Base-by-base conservation (phyloP, 2,113 vertebrate genomes). In the Salvator merianae region DNA sequence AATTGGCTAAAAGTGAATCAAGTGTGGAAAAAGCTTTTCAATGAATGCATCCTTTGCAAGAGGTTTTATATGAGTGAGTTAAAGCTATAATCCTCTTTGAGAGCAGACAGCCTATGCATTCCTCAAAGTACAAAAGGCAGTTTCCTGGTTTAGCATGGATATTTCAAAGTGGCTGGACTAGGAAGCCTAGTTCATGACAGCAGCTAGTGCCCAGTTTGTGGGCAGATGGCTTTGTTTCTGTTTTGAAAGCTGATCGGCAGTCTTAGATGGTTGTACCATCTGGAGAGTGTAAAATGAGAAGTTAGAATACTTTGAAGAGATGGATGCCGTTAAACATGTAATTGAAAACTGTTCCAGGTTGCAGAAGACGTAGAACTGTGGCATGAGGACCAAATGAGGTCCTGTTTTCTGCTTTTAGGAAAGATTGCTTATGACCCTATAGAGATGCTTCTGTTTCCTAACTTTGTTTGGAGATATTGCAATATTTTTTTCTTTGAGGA, bases 131-230 rank as follows among this genome's bases (percentile, higher is more conserved):
- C 7, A 55, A 68, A 3, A 78, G 50, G 18, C 0, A 0, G 50
- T 83, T 82, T 75, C 7, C 66, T 34, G 3, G 38, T 86, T 87
- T 77, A 26, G 30, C 30, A 83, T 1, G 0, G 71, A 73, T 0
- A 0, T 84, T 82, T 88, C 32, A 79, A 77, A 79, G 76, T 32
- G 87, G n/a, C 68, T 47, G 66, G 87, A 34, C 75, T 89, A 71
- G 34, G 84, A 3, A 47, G 7, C 34, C 65, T 88, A 0, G 0
- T 59, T 38, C 86, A 18, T 81, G 68, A 91, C 88, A 76, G 40
- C 59, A 84, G 76, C 79, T 47, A 59, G 22, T 76, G 84, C 28
- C 3, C 73, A 87, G 2, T 59, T 36, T 50, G 75, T 72, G 77
- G 82, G 66, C 68, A 91, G 66, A 65, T 80, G 79, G 72, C 73